phyloP scores from a whole-genome alignment of 1,140 invertebrate species.

The Paraescarpia echinospica region DNA sequence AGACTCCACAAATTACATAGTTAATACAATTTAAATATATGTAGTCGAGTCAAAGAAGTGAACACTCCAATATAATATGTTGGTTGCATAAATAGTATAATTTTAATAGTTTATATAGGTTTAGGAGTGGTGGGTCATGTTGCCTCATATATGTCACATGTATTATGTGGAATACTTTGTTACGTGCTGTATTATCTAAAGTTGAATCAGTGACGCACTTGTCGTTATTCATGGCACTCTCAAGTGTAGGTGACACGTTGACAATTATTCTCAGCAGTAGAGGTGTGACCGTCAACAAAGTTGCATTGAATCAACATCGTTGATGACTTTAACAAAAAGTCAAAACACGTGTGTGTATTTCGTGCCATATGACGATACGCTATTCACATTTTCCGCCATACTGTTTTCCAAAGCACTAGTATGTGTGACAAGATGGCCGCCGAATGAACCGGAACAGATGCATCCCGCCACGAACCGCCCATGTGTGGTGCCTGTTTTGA shows the following conservation, averaged over 20 bases:
- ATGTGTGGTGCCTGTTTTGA: slow-evolving; percentile 19
- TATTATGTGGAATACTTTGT: no score
- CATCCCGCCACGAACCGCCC: slow-evolving; percentile 44
- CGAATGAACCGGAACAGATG: not conserved
- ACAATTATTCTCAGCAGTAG: not conserved
- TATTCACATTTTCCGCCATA: not conserved
- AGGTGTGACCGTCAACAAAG: not conserved
- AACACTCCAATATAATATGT: no score
- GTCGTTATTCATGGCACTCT: not conserved
- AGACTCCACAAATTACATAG: no score
- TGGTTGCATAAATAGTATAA: no score
- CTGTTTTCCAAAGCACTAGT: no score
- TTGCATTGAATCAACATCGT: not conserved
- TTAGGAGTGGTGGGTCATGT: no score
- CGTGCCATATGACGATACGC: not conserved
- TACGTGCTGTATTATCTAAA: no score
- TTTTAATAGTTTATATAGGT: no score
- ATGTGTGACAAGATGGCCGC: not conserved
- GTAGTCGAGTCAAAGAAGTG: no score
- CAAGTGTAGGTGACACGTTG: not conserved
- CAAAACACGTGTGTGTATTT: not conserved
- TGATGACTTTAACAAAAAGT: not conserved
- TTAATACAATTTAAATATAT: no score
- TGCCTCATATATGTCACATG: no score
- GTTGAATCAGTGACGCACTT: not conserved